phyloP scores from a whole-genome alignment of 2,888 invertebrate genomes.

The Brachylomia viminalis region DNA sequence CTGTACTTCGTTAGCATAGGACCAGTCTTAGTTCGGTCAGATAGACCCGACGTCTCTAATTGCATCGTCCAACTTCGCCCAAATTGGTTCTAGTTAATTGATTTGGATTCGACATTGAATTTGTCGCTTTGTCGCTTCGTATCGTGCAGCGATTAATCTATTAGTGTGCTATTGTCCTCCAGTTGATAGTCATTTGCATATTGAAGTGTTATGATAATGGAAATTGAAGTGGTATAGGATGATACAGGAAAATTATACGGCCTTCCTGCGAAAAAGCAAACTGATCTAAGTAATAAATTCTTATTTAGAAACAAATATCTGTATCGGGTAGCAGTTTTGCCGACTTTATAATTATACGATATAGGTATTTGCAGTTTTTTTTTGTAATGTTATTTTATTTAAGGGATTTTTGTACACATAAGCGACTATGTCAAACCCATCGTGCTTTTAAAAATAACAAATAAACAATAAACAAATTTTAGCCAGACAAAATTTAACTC shows the following conservation, averaged over 20 bases:
- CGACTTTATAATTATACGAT: too few relatives aligned
- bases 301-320: not conserved
- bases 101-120: conserved; percentile 80
- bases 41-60: conserved; percentile 76
- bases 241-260: not conserved
- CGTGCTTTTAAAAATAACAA: too few relatives aligned
- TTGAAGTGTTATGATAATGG: conserved; percentile 54
- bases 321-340: too few relatives aligned
- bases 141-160: conserved; percentile 72
- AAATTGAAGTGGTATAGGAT: conserved; percentile 23
- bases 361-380: too few relatives aligned
- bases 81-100: conserved; percentile 87
- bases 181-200: conserved; percentile 70
- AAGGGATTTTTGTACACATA: too few relatives aligned
- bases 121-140: conserved; percentile 69
- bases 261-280: not conserved
- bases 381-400: too few relatives aligned
- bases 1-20: conserved; percentile 63
- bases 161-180: conserved; percentile 71
- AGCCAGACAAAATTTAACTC: too few relatives aligned
- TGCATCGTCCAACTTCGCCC: conserved; percentile 81
- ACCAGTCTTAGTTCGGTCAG: conserved; percentile 66
- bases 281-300: not conserved
- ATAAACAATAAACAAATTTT: too few relatives aligned
- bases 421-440: too few relatives aligned